A percentile compares a stretch with the other conserved stretches of the same genome.
These are phyloP conservation scores for Bombus cullumanus DNA, from an alignment of 1,140 invertebrate species.

Conservation along the genomic window DNA sequence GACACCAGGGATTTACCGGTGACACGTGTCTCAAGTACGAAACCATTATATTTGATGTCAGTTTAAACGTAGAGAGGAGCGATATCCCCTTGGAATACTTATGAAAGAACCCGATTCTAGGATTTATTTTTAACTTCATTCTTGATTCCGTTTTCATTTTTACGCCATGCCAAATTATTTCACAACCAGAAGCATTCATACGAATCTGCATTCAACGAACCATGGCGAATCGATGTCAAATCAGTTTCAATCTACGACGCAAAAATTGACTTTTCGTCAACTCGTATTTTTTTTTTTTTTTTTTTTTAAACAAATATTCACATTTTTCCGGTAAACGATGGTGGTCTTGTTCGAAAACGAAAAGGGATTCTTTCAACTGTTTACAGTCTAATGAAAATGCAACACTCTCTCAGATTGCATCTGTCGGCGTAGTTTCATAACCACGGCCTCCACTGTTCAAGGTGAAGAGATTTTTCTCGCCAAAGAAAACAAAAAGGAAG, in stretches of 20 bases:
- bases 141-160: background rate
- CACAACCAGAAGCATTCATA: too few species aligned
- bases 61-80: slow-evolving; percentile 39
- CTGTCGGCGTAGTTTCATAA: slow-evolving; percentile 31
- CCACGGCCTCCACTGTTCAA: background rate
- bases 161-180: background rate
- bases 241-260: background rate
- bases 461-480: slow-evolving; percentile 29
- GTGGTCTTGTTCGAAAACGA: background rate
- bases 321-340: background rate
- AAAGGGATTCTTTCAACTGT: background rate
- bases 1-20: slow-evolving; percentile 38
- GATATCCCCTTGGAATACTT: slow-evolving; percentile 62
- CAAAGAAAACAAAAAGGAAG: slow-evolving; percentile 10
- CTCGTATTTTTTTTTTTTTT: too few species aligned
- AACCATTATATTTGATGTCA: slow-evolving; percentile 59
- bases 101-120: slow-evolving; percentile 36
- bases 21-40: slow-evolving; percentile 40
- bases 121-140: background rate
- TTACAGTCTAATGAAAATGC: slow-evolving; percentile 37
- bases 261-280: background rate
- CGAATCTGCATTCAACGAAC: background rate
- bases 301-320: background rate
- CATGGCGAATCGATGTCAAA: background rate
- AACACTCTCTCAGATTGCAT: background rate